phyloP scores from a whole-genome alignment of 2,113 vertebrate species.

The Aldabrachelys gigantea region DNA sequence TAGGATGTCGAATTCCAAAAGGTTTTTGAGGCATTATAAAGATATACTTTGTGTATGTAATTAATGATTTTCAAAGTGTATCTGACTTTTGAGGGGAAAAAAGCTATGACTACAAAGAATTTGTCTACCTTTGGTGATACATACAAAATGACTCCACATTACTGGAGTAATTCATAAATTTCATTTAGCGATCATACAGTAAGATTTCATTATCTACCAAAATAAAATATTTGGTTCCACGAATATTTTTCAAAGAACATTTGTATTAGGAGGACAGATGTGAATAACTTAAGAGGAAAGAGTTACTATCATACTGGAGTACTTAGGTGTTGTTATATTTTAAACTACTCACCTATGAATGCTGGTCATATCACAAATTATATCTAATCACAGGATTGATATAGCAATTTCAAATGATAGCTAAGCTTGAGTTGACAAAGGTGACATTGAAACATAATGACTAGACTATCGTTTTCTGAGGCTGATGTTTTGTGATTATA shows the following conservation, averaged over 20 bases:
- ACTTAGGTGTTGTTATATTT: slow-evolving; percentile 30
- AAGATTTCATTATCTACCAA: slow-evolving; percentile 17
- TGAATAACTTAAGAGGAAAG: neutral
- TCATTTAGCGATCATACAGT: neutral
- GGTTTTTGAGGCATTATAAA: slow-evolving; percentile 1
- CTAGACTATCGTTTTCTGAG: slow-evolving; percentile 74
- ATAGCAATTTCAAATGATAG: slow-evolving; percentile 67
- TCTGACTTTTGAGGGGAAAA: neutral
- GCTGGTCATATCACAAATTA: slow-evolving; percentile 69
- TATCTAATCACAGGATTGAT: slow-evolving; percentile 70
- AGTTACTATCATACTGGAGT: slow-evolving; percentile 33
- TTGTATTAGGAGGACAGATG: slow-evolving; percentile 4
- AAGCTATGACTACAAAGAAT: neutral
- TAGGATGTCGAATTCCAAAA: slow-evolving; percentile 33
- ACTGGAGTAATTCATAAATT: neutral
- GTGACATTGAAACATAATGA: slow-evolving; percentile 80
- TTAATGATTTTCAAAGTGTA: neutral
- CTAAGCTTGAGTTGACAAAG: slow-evolving; percentile 76
- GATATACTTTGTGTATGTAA: neutral
- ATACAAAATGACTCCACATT: neutral
- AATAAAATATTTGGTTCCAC: slow-evolving; percentile 53
- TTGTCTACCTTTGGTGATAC: neutral
- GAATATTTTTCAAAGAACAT: slow-evolving; percentile 33
- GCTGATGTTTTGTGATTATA: slow-evolving; percentile 80
- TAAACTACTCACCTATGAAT: slow-evolving; percentile 69